A percentile compares a stretch with the other conserved stretches of the same genome.
Evolutionary conservation across 2,888 invertebrate species (phyloP).

Genomic region (Tenthredo notha): DNA sequence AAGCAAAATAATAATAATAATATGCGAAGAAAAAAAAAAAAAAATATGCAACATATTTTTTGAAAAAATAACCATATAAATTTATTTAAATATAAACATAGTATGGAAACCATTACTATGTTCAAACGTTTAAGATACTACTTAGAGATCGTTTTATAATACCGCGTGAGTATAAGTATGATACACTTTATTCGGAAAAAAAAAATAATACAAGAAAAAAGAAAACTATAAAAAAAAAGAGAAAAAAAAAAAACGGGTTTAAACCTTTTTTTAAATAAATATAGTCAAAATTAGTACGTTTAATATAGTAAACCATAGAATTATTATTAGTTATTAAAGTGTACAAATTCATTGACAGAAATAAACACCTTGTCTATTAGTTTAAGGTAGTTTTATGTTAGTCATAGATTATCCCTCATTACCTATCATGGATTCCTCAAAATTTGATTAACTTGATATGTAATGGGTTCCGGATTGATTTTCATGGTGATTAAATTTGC

Average conservation of each 20-base stretch:
- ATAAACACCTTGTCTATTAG: conserved; percentile 53
- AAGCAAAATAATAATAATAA: background rate
- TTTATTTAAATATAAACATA: conserved; percentile 48
- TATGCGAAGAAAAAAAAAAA: background rate
- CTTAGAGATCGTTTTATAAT: conserved; percentile 35
- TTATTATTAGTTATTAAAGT: conserved; percentile 46
- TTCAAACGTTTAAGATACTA: conserved; percentile 21
- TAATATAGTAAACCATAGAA: conserved; percentile 31
- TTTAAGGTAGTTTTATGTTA: background rate
- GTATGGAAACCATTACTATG: conserved; percentile 4
- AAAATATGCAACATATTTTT: conserved; percentile 52
- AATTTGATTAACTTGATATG: background rate
- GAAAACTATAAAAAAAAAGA: background rate
- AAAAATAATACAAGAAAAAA: background rate
- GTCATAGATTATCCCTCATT: background rate
- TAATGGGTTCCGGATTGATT: background rate
- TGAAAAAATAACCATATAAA: conserved; percentile 42
- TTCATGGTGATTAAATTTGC: background rate
- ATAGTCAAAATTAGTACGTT: conserved; percentile 48
- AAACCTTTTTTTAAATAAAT: background rate
- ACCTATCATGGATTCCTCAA: background rate
- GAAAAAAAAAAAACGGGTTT: background rate
- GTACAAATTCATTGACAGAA: conserved; percentile 52
- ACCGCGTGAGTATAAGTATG: background rate
- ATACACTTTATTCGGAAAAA: background rate